Evolutionary conservation across 1,140 invertebrate species (phyloP).

Genomic region (Cotesia chilonis): DNA sequence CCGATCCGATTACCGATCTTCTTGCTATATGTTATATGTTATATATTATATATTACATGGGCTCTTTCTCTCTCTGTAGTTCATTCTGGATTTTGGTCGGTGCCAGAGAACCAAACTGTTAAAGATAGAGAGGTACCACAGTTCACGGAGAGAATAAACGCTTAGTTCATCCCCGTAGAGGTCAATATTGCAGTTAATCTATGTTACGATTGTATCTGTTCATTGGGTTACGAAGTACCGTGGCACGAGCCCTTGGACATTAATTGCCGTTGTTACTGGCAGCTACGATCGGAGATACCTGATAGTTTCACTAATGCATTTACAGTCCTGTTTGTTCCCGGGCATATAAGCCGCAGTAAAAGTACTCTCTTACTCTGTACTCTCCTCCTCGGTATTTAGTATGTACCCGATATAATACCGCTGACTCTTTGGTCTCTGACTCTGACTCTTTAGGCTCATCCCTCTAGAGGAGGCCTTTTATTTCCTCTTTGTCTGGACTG

Average conservation of each 20-base stretch:
- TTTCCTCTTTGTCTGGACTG: too few species aligned
- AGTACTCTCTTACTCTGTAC: not conserved
- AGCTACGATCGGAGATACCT: conserved; percentile 62
- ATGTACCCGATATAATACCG: too few species aligned
- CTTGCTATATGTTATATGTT: not conserved
- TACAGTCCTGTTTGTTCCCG: conserved; percentile 41
- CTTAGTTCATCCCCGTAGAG: conserved; percentile 45
- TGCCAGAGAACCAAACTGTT: too few species aligned
- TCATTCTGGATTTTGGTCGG: conserved; percentile 18
- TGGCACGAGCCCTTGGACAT: conserved; percentile 60
- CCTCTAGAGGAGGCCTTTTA: too few species aligned
- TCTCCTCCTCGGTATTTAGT: too few species aligned
- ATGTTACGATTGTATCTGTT: conserved; percentile 64
- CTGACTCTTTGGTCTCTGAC: too few species aligned
- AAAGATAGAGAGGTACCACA: too few species aligned
- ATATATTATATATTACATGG: not conserved
- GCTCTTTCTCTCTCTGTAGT: not conserved
- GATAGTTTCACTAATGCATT: conserved; percentile 54
- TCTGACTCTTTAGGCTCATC: too few species aligned
- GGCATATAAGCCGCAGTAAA: conserved; percentile 45
- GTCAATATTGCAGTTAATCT: conserved; percentile 65
- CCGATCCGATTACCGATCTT: conserved; percentile 29
- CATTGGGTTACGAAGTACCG: conserved; percentile 62
- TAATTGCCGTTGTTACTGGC: conserved; percentile 64
- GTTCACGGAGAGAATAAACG: too few species aligned